A percentile compares a stretch with the other conserved stretches of the same genome.
These are phyloP conservation scores for Callithrix jacchus DNA, from an alignment of 2,113 vertebrate genomes.

Conservation along the genomic window DNA sequence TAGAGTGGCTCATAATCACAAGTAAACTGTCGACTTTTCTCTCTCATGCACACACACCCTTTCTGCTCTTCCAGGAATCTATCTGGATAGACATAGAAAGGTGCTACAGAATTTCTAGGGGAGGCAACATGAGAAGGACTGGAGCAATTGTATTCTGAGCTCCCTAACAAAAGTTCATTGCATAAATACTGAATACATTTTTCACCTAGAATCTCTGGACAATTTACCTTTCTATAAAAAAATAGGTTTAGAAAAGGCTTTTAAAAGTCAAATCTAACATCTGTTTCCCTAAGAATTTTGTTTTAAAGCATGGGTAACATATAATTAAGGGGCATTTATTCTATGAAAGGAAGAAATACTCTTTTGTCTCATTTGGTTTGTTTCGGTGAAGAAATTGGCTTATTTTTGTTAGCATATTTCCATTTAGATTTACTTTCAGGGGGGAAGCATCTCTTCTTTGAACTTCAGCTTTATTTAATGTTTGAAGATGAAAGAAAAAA, in stretches of 20 bases:
- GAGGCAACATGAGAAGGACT: background rate
- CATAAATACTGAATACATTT: background rate
- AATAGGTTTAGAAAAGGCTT: background rate
- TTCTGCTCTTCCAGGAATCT: background rate
- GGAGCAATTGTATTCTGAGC: background rate
- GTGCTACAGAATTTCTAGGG: background rate
- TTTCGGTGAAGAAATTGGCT: background rate
- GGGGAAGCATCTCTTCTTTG: background rate
- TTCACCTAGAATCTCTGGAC: background rate
- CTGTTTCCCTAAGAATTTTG: background rate
- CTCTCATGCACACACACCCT: background rate
- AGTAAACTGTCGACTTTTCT: background rate
- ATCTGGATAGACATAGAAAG: background rate
- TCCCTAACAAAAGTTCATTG: background rate
- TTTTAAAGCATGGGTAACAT: background rate
- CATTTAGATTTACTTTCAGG: conserved; percentile 23
- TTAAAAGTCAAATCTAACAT: background rate
- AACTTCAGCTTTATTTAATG: conserved; percentile 20
- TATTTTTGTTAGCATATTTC: background rate
- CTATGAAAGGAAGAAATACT: background rate
- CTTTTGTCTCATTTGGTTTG: background rate
- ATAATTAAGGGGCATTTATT: background rate
- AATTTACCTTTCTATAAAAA: background rate
- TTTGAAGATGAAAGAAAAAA: conserved; percentile 1
- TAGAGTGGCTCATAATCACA: background rate